phyloP scores from a whole-genome alignment of 2,797 vertebrate genomes.

The Alosa sapidissima region DNA sequence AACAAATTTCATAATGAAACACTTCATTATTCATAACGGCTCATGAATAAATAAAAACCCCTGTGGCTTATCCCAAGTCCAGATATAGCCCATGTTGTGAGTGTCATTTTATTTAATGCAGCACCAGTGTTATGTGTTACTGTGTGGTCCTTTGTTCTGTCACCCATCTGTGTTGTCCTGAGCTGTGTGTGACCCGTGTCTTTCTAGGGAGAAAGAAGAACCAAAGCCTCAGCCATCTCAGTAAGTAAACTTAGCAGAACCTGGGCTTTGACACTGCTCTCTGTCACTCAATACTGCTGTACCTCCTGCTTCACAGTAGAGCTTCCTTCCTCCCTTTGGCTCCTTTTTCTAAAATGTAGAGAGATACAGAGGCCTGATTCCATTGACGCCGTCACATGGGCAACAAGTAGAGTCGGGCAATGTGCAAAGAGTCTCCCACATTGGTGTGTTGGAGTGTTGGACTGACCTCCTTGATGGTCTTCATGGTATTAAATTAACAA shows the following conservation, averaged over 20 bases:
- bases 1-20: constrained; percentile 22
- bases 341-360: not conserved
- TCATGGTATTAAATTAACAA: too few relatives aligned
- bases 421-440: too few relatives aligned
- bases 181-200: constrained; percentile 82
- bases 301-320: not conserved
- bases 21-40: constrained; percentile 49
- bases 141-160: constrained; percentile 35
- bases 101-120: constrained; percentile 30
- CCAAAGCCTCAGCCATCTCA: constrained; percentile 82
- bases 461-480: too few relatives aligned
- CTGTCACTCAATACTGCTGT: constrained; percentile 56
- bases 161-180: constrained; percentile 70
- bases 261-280: constrained; percentile 73
- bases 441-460: too few relatives aligned
- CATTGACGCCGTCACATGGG: too few relatives aligned
- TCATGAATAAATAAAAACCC: constrained; percentile 36
- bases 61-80: constrained; percentile 6
- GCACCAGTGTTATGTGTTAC: constrained; percentile 20
- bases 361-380: not conserved
- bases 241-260: constrained; percentile 79
- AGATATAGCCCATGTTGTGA: constrained; percentile 31
- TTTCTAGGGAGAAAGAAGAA: constrained; percentile 88
- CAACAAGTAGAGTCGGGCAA: too few relatives aligned
- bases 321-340: not conserved